Evolutionary conservation across 2,888 invertebrate genomes (phyloP).

Genomic region (Odontothrips loti): DNA sequence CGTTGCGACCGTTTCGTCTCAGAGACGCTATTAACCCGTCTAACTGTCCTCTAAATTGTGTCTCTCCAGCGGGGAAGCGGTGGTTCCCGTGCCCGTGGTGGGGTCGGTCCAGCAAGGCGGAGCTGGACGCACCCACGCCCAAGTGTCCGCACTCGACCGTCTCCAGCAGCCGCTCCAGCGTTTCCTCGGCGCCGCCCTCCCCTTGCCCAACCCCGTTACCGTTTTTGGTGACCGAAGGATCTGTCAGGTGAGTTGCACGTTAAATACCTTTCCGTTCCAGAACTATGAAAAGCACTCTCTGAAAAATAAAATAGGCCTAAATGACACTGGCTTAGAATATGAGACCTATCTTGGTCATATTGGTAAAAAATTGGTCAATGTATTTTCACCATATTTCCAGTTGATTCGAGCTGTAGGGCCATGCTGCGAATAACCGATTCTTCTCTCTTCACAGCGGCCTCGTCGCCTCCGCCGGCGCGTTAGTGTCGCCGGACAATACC

Average conservation of each 20-base stretch:
- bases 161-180: conserved; percentile 61
- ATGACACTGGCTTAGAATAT: background rate
- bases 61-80: conserved; percentile 34
- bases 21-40: too few relatives aligned
- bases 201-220: conserved; percentile 74
- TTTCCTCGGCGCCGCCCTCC: conserved; percentile 61
- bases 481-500: conserved; percentile 67
- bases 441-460: conserved; percentile 51
- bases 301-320: too few relatives aligned
- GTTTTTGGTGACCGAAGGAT: conserved; percentile 67
- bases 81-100: conserved; percentile 33
- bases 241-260: conserved; percentile 63
- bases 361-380: too few relatives aligned
- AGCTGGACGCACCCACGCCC: conserved; percentile 51
- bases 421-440: background rate
- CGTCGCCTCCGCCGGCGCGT: conserved; percentile 62
- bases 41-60: conserved; percentile 19
- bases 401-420: too few relatives aligned
- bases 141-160: conserved; percentile 69
- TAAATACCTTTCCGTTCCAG: too few relatives aligned
- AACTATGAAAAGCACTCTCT: too few relatives aligned
- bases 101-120: conserved; percentile 30
- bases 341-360: background rate
- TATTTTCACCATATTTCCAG: too few relatives aligned
- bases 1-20: too few relatives aligned